These are phyloP conservation scores for Sterna hirundo DNA, from an alignment of 2,113 vertebrate genomes.

Conservation along the genomic window DNA sequence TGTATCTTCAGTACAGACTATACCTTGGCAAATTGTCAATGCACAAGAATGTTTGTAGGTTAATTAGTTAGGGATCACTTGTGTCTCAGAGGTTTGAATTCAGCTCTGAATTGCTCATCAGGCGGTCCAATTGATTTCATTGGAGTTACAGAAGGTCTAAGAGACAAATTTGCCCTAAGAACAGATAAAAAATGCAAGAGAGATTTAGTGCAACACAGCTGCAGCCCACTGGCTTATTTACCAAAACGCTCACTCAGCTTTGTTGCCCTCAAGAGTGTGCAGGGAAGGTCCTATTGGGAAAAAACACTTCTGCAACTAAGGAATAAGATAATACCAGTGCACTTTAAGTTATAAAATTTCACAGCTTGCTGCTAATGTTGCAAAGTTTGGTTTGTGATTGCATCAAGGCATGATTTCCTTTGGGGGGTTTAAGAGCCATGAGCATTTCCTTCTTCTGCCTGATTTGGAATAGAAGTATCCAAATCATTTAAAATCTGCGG, in stretches of 20 bases:
- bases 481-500: neutral
- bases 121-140: neutral
- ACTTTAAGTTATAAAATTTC: neutral
- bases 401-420: accelerated
- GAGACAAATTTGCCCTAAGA: slow-evolving; percentile 30
- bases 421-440: neutral
- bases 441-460: neutral
- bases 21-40: neutral
- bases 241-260: neutral
- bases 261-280: neutral
- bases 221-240: neutral
- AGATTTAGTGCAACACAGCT: neutral
- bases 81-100: slow-evolving; percentile 48
- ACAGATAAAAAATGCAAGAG: neutral
- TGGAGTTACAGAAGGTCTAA: slow-evolving; percentile 1
- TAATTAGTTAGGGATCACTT: slow-evolving; percentile 57
- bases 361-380: neutral
- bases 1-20: neutral
- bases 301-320: neutral
- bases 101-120: slow-evolving; percentile 20
- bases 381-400: neutral
- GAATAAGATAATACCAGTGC: neutral
- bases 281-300: neutral
- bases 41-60: slow-evolving; percentile 38
- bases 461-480: neutral